Base-by-base conservation (phyloP, 2,113 vertebrate species). In the Burhinus oedicnemus region DNA sequence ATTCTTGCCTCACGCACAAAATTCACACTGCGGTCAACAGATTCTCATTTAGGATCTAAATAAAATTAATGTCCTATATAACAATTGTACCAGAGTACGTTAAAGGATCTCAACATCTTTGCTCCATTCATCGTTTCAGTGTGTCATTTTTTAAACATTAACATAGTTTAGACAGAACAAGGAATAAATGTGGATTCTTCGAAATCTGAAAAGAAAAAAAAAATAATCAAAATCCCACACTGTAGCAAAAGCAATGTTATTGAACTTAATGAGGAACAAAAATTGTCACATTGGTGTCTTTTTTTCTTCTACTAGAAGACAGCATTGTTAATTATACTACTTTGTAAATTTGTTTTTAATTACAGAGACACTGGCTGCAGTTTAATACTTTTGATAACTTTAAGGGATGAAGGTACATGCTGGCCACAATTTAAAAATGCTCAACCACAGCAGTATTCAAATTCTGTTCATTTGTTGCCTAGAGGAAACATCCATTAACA, bases 401-500 rank as follows among this genome's bases (percentile, higher is more conserved):
- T 40, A 76, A 83, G 30, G 66, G 32, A 92, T 64, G 51, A 92
- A 96, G 60, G 76, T 93, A 54, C 58, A 89, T 12, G 64, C 54
- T 90, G 57, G 66, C 78, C 57, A 62, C 76, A 91, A 74, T 80
- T 90, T 81, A 47, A 91, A 97, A 96, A 93, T 57, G 76, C 69
- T 96, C 74, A 86, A 15, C 77, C 57, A 82, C 64, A 91, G 71
- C 81, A 93, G 29, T 89, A 97, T 95, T 97, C 96, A 96, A 96
- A 97, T 96, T 93, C 82, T 95, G 75, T 77, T 93, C 87, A 89
- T 95, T 74, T 78, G 44, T 62, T 96, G 91, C 75, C 82, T 95
- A 75, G 88, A 97, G 97, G 96, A 96, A 79, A 89, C 70, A 86
- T 81, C 64, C 58, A 95, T 97, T 95, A 96, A 88, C 66, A 86